phyloP scores from a whole-genome alignment of 2,888 invertebrate genomes.

The Trachelus stipa region DNA sequence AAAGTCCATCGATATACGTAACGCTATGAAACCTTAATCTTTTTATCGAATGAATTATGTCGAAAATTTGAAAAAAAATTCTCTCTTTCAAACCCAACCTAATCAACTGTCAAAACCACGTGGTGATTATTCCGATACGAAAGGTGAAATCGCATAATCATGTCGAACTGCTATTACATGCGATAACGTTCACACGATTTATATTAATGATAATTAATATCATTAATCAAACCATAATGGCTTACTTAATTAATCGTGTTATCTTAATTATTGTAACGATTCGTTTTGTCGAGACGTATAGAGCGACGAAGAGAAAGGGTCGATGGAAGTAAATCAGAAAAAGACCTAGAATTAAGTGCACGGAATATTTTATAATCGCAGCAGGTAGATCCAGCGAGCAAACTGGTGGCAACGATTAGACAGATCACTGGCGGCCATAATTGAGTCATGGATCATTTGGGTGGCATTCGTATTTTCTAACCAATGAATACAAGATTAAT shows the following conservation, averaged over 20 bases:
- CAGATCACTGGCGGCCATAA: neutral
- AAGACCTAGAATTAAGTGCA: neutral
- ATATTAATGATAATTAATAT: neutral
- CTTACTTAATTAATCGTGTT: neutral
- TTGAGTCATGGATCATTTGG: neutral
- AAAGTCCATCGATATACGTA: neutral
- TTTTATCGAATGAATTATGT: neutral
- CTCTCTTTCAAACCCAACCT: neutral
- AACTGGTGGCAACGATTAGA: neutral
- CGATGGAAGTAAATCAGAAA: neutral
- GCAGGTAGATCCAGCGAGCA: neutral
- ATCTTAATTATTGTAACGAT: neutral
- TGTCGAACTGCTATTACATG: neutral
- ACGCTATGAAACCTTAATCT: neutral
- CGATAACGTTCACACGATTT: neutral
- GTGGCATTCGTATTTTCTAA: neutral
- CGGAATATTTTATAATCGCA: neutral
- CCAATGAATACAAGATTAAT: constrained; percentile 11
- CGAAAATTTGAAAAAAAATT: neutral
- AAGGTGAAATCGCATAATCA: neutral
- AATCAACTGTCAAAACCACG: neutral
- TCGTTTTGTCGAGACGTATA: neutral
- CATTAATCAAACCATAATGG: neutral
- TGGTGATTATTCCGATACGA: neutral
- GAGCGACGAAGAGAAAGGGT: neutral